phyloP scores from a whole-genome alignment of 1,140 invertebrate genomes.

The Papilio glaucus region DNA sequence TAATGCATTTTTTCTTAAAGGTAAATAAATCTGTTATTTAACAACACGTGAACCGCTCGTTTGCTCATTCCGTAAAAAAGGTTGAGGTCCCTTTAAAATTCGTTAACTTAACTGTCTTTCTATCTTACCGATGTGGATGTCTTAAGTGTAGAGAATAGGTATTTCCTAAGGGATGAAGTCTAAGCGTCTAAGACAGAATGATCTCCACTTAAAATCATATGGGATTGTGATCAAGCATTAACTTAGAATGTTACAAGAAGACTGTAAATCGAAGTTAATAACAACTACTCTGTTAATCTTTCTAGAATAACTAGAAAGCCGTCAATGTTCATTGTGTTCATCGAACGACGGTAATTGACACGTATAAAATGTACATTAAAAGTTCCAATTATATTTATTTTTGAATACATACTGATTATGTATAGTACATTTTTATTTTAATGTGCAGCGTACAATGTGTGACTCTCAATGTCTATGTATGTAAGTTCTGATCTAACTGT shows the following conservation, averaged over 20 bases:
- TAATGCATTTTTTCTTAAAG: no score
- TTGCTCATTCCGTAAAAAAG: no score
- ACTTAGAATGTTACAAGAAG: background rate
- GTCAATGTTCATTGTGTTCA: background rate
- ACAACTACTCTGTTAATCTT: background rate
- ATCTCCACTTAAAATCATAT: background rate
- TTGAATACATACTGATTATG: no score
- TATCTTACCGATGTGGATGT: background rate
- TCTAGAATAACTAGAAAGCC: slow-evolving; percentile 1
- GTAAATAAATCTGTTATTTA: no score
- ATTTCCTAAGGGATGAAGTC: background rate
- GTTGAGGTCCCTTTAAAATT: background rate
- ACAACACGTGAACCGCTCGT: no score
- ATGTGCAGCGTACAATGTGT: no score
- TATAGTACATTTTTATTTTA: no score
- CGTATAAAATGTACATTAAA: no score
- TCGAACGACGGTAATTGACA: background rate
- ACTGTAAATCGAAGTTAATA: background rate
- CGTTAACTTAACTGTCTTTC: no score
- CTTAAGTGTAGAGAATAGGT: background rate
- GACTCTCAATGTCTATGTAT: no score
- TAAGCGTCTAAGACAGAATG: background rate
- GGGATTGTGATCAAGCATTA: background rate
- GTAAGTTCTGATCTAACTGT: no score
- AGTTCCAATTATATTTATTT: no score